These are phyloP conservation scores for Kryptolebias marmoratus DNA, from an alignment of 2,113 vertebrate genomes.

Conservation along the genomic window DNA sequence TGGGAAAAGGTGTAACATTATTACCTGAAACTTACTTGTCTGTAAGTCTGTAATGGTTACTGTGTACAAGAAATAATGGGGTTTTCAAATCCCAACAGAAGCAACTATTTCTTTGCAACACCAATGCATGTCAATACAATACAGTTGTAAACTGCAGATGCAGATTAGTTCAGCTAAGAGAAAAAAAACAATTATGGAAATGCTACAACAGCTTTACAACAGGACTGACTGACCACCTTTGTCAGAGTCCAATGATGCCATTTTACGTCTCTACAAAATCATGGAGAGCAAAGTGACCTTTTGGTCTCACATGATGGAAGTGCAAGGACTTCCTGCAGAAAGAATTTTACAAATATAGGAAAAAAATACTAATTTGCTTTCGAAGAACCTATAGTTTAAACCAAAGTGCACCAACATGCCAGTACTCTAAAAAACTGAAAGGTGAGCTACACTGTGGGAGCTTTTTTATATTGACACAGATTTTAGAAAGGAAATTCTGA, in stretches of 20 bases:
- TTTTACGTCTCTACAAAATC: too few species aligned
- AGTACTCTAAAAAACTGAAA: conserved; percentile 42
- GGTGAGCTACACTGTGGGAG: conserved; percentile 22
- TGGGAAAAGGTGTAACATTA: conserved; percentile 33
- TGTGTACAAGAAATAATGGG: conserved; percentile 41
- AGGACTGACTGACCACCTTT: too few species aligned
- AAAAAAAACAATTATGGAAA: not conserved
- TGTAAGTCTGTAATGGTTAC: conserved; percentile 17
- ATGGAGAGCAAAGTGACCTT: too few species aligned
- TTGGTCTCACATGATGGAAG: not conserved
- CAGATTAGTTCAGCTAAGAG: not conserved
- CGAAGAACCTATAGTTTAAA: not conserved
- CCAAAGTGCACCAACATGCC: conserved; percentile 52
- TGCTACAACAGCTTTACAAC: too few species aligned
- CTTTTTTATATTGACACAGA: not conserved
- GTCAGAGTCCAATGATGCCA: too few species aligned
- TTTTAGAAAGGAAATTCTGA: not conserved
- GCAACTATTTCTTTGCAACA: not conserved
- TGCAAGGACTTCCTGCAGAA: not conserved
- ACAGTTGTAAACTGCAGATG: not conserved
- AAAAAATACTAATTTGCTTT: not conserved
- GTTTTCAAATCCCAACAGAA: conserved; percentile 34
- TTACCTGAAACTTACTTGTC: conserved; percentile 53
- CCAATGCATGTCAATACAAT: not conserved
- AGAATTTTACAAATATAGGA: not conserved